Base-by-base conservation (phyloP, 2,888 invertebrate species). In the Cacoxenus indagator region DNA sequence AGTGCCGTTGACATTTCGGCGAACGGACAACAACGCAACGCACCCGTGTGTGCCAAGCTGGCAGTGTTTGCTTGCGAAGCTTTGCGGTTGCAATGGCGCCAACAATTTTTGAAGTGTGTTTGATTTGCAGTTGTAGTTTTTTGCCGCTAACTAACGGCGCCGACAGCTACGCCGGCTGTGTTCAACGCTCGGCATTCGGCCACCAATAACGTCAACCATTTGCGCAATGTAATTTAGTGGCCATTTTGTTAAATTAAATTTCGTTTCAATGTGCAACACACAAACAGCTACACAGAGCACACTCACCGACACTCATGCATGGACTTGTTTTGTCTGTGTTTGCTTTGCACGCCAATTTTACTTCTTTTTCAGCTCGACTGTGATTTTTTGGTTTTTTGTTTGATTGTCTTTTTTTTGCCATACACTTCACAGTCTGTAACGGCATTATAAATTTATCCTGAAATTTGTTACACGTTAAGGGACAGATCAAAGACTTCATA, bases 171-270 rank as follows among this genome's bases (percentile, higher is more conserved):
- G 29, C 31, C 57, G 61, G 54, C 37, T 37, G 24, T 55, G 22
- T 61, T 62, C 27, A 48, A 64, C n/a, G 9, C n/a, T n/a, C n/a
- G n/a, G n/a, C n/a, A n/a, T n/a, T n/a, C n/a, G n/a, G 24, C 51
- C 4, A 19, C 51, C 22, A 26, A 5, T 51, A n/a, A n/a, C 17
- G 57, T 19, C 48, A 29, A 51, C 65, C 55, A 64, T 62, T n/a
- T 69, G 61, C 67, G 65, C 65, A 72, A 68, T 73, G 77, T 75
- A 76, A 78, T 77, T 80, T 77, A 73, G 77, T 77, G 74, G 75
- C 73, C 70, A 73, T 75, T 78, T 80, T 77, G 78, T 75, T 76
- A 80, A 83, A 81, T 82, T 76, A 78, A 83, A 80, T 78, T 82
- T 73, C 70, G 71, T 74, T 79, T 78, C 71, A 77, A 64, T 70